Percentiles rank a stretch among this genome's conserved stretches.
Evolutionary conservation across 2,888 invertebrate genomes (phyloP).

Genomic region (Hetaerina titia): DNA sequence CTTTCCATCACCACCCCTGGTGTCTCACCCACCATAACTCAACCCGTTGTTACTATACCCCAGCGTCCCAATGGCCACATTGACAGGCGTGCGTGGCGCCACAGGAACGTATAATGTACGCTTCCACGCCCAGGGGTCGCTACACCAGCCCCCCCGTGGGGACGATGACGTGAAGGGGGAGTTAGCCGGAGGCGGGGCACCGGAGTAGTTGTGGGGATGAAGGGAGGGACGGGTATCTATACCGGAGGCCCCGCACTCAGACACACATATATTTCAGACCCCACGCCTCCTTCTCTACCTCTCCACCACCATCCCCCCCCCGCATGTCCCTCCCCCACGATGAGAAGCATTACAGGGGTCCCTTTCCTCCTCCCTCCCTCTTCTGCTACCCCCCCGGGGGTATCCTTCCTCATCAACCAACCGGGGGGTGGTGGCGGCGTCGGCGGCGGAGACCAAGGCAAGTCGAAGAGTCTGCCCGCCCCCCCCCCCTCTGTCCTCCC

Average conservation of each 20-base stretch:
- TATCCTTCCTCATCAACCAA: conserved; percentile 16
- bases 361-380: conserved; percentile 7
- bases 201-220: not conserved
- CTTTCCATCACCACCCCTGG: not conserved
- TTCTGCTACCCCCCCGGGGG: not conserved
- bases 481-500: not conserved
- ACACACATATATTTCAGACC: conserved; percentile 20
- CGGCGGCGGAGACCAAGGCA: not conserved
- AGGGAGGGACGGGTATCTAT: not conserved
- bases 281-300: not conserved
- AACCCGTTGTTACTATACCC: not conserved
- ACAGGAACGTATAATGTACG: conserved; percentile 23
- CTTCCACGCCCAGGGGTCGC: conserved; percentile 35
- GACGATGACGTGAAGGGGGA: conserved; percentile 3
- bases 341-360: conserved; percentile 32
- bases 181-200: not conserved
- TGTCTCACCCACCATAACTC: conserved; percentile 18
- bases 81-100: conserved; percentile 34
- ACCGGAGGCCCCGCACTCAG: not conserved
- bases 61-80: conserved; percentile 18
- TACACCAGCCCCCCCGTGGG: conserved; percentile 11
- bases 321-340: not conserved
- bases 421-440: not conserved
- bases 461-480: not conserved
- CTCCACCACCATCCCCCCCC: not conserved